A percentile compares a stretch with the other conserved stretches of the same genome.
phyloP scores from a whole-genome alignment of 2,797 vertebrate genomes.

The Decapterus maruadsi region DNA sequence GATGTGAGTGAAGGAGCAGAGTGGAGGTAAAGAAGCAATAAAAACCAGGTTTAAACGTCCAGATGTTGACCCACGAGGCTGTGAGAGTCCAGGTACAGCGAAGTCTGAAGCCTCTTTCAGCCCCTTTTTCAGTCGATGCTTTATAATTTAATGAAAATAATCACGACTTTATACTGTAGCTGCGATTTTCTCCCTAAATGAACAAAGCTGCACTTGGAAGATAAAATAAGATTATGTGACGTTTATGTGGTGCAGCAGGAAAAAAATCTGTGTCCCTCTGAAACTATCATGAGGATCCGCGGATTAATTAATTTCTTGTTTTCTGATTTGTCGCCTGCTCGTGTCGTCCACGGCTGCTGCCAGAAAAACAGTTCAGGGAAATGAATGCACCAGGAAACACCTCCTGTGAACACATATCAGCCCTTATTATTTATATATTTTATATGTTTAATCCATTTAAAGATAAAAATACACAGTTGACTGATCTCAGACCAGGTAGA shows the following conservation, averaged over 20 bases:
- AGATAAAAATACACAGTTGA: not conserved
- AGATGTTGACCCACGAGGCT: not conserved
- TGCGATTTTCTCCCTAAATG: not conserved
- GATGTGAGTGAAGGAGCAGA: not conserved
- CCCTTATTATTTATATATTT: not conserved
- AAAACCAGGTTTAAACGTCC: not conserved
- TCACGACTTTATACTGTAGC: not conserved
- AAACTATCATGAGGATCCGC: no score
- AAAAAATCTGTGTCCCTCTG: no score
- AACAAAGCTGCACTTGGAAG: constrained; percentile 4
- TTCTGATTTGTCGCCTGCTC: not conserved
- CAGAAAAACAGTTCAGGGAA: not conserved
- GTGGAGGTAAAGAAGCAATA: not conserved
- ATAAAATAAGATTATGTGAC: not conserved
- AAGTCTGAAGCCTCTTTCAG: not conserved
- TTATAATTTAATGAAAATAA: not conserved
- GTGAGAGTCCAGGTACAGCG: not conserved
- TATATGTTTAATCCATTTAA: constrained; percentile 4
- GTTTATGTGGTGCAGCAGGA: no score
- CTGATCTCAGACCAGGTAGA: not conserved
- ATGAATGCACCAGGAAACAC: constrained; percentile 1
- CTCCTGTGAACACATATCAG: no score
- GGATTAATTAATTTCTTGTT: not conserved
- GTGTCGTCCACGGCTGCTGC: not conserved
- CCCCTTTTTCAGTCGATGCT: not conserved